These are phyloP conservation scores for Hyles lineata DNA, from an alignment of 2,888 invertebrate species.

Conservation along the genomic window DNA sequence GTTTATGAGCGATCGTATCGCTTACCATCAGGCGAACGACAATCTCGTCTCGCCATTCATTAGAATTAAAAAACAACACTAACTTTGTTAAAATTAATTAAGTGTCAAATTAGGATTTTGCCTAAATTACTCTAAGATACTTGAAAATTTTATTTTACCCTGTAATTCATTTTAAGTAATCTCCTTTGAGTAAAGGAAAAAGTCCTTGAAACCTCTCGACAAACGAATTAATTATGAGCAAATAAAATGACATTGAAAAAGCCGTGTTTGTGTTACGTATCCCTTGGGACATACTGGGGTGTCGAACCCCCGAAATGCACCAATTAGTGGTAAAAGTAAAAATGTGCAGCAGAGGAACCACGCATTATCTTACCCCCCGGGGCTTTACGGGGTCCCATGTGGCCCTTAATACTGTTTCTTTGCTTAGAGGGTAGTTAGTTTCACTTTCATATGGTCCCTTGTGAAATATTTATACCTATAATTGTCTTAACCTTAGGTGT, in stretches of 20 bases:
- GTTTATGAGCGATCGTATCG: too few relatives aligned
- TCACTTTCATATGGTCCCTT: conserved; percentile 76
- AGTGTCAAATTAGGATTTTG: too few relatives aligned
- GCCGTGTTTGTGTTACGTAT: conserved; percentile 60
- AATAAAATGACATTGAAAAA: conserved; percentile 80
- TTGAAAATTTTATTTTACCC: background rate
- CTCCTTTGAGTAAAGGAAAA: background rate
- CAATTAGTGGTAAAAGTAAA: conserved; percentile 83
- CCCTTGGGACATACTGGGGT: conserved; percentile 68
- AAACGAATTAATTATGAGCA: conserved; percentile 56
- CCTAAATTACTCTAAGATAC: too few relatives aligned
- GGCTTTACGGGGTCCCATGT: conserved; percentile 68
- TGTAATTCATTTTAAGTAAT: background rate
- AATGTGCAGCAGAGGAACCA: conserved; percentile 81
- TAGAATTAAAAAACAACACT: too few relatives aligned
- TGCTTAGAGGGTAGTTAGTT: conserved; percentile 76
- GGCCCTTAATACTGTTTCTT: conserved; percentile 80
- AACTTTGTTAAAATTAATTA: too few relatives aligned
- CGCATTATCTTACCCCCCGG: conserved; percentile 70
- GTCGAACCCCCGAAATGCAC: conserved; percentile 75
- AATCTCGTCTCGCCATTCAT: too few relatives aligned
- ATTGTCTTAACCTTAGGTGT: conserved; percentile 7
- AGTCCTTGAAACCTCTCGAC: conserved; percentile 8
- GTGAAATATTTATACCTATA: conserved; percentile 59
- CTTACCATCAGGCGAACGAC: too few relatives aligned